Evolutionary conservation across 2,113 vertebrate species (phyloP).

Genomic region (Uria lomvia): DNA sequence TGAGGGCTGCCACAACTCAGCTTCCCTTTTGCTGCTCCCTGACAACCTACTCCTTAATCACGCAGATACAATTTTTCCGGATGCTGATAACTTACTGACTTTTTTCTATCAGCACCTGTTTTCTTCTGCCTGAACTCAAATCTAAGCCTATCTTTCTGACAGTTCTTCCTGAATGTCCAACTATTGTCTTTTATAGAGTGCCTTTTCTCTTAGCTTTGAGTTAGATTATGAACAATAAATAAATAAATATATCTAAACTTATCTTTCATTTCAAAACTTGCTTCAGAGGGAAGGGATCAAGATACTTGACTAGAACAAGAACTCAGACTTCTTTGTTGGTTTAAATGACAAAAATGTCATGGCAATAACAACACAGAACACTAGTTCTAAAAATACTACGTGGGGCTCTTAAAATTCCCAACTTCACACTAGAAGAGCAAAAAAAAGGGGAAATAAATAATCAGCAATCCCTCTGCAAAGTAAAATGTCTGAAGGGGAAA

Average conservation of each 20-base stretch:
- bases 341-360: neutral
- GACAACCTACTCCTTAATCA: neutral
- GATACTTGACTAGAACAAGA: neutral
- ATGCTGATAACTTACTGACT: neutral
- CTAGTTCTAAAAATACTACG: neutral
- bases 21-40: neutral
- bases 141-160: neutral
- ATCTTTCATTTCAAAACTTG: neutral
- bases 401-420: neutral
- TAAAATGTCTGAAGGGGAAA: neutral
- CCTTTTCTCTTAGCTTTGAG: neutral
- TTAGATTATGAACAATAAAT: neutral
- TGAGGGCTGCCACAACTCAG: rapidly evolving
- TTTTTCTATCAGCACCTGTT: neutral
- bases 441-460: neutral
- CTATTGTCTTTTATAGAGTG: neutral
- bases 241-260: neutral
- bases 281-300: neutral
- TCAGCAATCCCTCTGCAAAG: neutral
- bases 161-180: neutral
- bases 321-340: neutral
- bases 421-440: neutral
- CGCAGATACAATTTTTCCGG: too few species aligned
- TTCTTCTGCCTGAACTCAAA: neutral
- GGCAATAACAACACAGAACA: neutral